phyloP scores from a whole-genome alignment of 2,888 invertebrate genomes.

The Ormyrus rosae region DNA sequence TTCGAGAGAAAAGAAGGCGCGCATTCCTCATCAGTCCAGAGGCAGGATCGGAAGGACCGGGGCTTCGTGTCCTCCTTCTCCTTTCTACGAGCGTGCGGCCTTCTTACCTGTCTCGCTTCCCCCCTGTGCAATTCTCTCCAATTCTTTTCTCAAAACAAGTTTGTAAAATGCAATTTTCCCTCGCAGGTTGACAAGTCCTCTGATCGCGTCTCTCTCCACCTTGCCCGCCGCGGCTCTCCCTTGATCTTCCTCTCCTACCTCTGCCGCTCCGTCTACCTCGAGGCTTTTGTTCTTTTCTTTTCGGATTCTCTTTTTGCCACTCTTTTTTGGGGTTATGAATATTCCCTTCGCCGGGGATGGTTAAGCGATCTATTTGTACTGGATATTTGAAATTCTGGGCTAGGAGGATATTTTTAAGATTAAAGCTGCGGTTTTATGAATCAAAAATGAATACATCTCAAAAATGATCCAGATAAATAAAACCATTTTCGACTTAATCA shows the following conservation, averaged over 20 bases:
- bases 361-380: too few species aligned
- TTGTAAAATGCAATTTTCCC: constrained; percentile 79
- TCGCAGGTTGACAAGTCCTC: constrained; percentile 79
- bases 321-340: too few species aligned
- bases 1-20: constrained; percentile 42
- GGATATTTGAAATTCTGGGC: too few species aligned
- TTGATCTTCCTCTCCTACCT: constrained; percentile 2
- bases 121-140: constrained; percentile 76
- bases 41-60: constrained; percentile 44
- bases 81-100: constrained; percentile 56
- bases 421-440: too few species aligned
- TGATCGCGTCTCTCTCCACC: constrained; percentile 72
- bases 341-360: too few species aligned
- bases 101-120: constrained; percentile 61
- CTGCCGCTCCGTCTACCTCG: too few species aligned
- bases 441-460: too few species aligned
- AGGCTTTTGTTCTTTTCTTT: background rate
- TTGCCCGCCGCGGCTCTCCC: constrained; percentile 25
- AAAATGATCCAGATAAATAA: too few species aligned
- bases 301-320: too few species aligned
- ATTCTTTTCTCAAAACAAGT: constrained; percentile 79
- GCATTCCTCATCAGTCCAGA: constrained; percentile 48
- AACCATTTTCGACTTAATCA: too few species aligned
- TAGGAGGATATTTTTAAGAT: too few species aligned
- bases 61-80: background rate